Evolutionary conservation across 2,888 invertebrate species (phyloP).

Genomic region (Scaptomyza caliginosa): DNA sequence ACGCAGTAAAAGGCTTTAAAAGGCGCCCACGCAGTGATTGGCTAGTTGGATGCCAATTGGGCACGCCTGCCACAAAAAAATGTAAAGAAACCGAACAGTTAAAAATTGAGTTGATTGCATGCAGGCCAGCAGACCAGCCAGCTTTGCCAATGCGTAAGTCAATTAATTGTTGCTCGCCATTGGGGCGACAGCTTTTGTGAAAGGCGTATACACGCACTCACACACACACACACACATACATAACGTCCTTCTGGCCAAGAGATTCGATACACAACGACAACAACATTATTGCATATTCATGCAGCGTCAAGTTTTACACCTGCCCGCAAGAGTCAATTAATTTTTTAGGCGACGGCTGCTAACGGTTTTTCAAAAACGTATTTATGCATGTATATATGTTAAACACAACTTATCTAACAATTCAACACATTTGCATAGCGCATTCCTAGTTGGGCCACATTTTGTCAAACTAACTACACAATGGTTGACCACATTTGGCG

Average conservation of each 20-base stretch:
- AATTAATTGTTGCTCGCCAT: constrained; percentile 76
- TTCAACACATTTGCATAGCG: constrained; percentile 30
- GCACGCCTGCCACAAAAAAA: constrained; percentile 50
- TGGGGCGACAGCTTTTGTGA: constrained; percentile 73
- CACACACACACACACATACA: constrained; percentile 15
- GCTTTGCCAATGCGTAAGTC: constrained; percentile 57
- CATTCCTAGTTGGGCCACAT: constrained; percentile 4
- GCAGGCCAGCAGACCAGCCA: constrained; percentile 30
- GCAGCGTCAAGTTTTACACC: constrained; percentile 64
- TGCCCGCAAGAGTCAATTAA: constrained; percentile 70
- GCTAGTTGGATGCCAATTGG: constrained; percentile 19
- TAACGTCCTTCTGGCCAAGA: constrained; percentile 68
- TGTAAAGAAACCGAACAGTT: constrained; percentile 1
- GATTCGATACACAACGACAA: constrained; percentile 28
- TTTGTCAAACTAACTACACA: constrained; percentile 7
- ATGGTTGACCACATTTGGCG: constrained; percentile 22
- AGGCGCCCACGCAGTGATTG: constrained; percentile 62
- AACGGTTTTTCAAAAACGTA: constrained; percentile 17
- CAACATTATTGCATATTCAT: constrained; percentile 61
- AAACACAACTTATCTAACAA: constrained; percentile 46
- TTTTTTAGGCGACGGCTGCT: constrained; percentile 28
- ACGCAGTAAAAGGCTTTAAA: constrained; percentile 48
- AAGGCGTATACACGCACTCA: constrained; percentile 58
- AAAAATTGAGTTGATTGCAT: constrained; percentile 51
- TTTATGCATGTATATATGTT: neutral